Conservation (phyloP, 2,888 invertebrate genomes). For the Drosophila rubida region DNA sequence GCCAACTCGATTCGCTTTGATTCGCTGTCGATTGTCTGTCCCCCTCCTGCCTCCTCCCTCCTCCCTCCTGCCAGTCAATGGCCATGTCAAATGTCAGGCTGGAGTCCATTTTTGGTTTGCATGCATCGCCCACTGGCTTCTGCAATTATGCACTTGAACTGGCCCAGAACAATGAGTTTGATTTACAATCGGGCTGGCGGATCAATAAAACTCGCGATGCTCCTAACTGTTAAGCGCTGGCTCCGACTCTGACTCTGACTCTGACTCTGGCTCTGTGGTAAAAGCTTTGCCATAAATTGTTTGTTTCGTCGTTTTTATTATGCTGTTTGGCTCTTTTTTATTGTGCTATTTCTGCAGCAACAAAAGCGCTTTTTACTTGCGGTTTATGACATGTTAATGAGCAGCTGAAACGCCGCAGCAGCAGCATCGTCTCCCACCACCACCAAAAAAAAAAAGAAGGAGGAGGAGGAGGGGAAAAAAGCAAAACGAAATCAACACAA, state of each 20-base stretch:
- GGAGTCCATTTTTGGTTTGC: slow-evolving; percentile 34
- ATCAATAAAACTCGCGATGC: slow-evolving; percentile 25
- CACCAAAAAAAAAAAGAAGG: slow-evolving; percentile 2
- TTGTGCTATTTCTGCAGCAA: slow-evolving; percentile 9
- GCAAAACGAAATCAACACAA: slow-evolving; percentile 9
- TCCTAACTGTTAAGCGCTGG: slow-evolving; percentile 30
- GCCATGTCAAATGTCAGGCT: slow-evolving; percentile 72
- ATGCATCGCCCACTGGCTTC: slow-evolving; percentile 48
- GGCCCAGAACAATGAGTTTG: slow-evolving; percentile 67
- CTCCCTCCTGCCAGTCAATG: not conserved
- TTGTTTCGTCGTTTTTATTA: slow-evolving; percentile 29
- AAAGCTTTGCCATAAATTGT: slow-evolving; percentile 49
- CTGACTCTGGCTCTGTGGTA: slow-evolving; percentile 2
- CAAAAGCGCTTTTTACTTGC: slow-evolving; percentile 47
- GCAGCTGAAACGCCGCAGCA: slow-evolving; percentile 63
- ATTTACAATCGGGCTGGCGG: slow-evolving; percentile 42
- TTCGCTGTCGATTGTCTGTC: slow-evolving; percentile 17
- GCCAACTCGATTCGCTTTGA: slow-evolving; percentile 34
- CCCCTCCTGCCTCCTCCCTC: not conserved
- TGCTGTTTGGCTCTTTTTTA: not conserved
- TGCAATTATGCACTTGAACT: slow-evolving; percentile 55
- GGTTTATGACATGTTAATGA: slow-evolving; percentile 80
- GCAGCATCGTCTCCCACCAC: slow-evolving; percentile 41
- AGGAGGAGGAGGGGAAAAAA: not conserved
- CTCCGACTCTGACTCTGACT: not conserved